Evolutionary conservation across 2,113 vertebrate species (phyloP), one percentile per base, ranked within the genome.

Genomic region (Circaetus cinerascens): DNA sequence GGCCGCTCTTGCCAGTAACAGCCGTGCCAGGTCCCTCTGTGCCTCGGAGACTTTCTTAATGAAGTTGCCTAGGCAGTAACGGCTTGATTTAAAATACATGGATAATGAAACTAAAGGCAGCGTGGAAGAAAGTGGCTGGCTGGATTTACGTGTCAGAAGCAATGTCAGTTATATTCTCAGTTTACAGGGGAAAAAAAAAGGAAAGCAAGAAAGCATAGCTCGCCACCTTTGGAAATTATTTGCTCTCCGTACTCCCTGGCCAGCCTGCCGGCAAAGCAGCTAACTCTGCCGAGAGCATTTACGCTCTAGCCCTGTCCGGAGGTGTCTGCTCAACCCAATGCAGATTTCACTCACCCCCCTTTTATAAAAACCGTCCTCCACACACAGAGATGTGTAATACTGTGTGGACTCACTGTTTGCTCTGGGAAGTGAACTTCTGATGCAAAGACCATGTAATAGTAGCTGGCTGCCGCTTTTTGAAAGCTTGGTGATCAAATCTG

Each of bases 251-350:
- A 41, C 10, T 36, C 7, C 60, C 51, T 51, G 17, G 45, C 60
- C 43, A 86, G 36, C 41, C 34, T 40, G 6, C 16, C 32, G 50
- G 38, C 6, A 22, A 60, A 13, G 21, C 18, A 59, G 36, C 32
- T 88, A 36, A 18, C n/a, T 62, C 55, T 78, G 25, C 66, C 0
- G 5, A 68, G 27, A 56, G 7, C 27, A 40, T 36, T 56, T 53
- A 32, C 7, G 12, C n/a, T 40, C 18, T 26, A 22, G 40, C 40
- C 18, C 1, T 38, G 41, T 55, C 50, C 8, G 5, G 60, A 68
- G 21, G 15, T 36, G 12, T 64, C 41, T 0, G 0, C 9, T 82
- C 67, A 64, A 66, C n/a, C 9, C n/a, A 77, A 13, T 0, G 1
- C 10, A 46, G 63, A 7, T 76, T 87, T 72, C 34, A 32, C 5